phyloP scores from a whole-genome alignment of 2,888 invertebrate species.

The Willowsia nigromaculata region DNA sequence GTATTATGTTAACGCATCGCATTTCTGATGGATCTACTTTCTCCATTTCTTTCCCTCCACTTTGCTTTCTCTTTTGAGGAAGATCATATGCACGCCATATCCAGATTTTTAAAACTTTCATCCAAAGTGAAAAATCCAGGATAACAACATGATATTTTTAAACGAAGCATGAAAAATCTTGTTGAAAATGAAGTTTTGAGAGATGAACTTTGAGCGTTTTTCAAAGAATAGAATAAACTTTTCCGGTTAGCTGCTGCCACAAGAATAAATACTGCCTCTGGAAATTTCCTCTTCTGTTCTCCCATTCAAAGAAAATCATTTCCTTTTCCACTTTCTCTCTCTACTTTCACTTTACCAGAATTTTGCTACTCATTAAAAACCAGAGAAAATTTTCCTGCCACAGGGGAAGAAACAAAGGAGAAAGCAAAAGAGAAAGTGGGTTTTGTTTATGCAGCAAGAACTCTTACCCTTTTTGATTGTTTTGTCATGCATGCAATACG shows the following conservation, averaged over 20 bases:
- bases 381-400: neutral
- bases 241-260: neutral
- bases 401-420: neutral
- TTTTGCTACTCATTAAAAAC: neutral
- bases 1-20: slow-evolving; percentile 15
- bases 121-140: too few relatives aligned
- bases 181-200: neutral
- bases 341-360: neutral
- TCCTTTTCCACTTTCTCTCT: neutral
- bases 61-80: too few relatives aligned
- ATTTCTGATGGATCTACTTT: neutral
- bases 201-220: slow-evolving; percentile 33
- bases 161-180: neutral
- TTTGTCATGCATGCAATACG: neutral
- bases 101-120: too few relatives aligned
- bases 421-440: neutral
- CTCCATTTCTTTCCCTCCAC: neutral
- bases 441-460: slow-evolving; percentile 5
- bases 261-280: too few relatives aligned
- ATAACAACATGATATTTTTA: too few relatives aligned
- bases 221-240: neutral
- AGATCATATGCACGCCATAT: too few relatives aligned
- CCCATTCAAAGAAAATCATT: neutral
- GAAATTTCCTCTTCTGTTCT: neutral
- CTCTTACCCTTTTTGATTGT: neutral